Base-by-base conservation (phyloP, 2,113 vertebrate species). In the Platysteira castanea region DNA sequence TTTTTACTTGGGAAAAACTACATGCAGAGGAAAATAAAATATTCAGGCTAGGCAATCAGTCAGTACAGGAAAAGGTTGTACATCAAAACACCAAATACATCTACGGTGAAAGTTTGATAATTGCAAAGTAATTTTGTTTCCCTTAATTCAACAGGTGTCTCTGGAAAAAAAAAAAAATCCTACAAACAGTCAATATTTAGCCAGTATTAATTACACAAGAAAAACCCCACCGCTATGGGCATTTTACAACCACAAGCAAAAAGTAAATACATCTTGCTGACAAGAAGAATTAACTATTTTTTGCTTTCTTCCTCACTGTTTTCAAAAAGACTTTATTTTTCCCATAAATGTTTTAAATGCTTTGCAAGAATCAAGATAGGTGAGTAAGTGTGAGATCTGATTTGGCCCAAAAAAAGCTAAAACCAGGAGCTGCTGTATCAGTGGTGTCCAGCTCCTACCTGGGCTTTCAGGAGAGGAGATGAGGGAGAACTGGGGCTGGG, bases 371-470 rank as follows among this genome's bases (percentile, higher is more conserved):
- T 11, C 2, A 0, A 23, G 21, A 33, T 60, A 42, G 12, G n/a
- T 35, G 41, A 79, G 61, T 46, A 84, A n/a, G 17, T 1, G 1
- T 1, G 2, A 41, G 13, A 82, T 21, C 44, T 35, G 39, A 63
- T 47, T 59, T 73, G 23, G 59, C 33, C 33, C 35, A 15, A 71
- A 68, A 71, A 56, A 50, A 47, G 18, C 23, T 63, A 59, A 50
- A 92, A 71, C 1, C 1, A 10, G 50, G 47, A 79, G 24, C 15
- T 56, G 41, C 22, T 22, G 13, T 30, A 75, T 15, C 1, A 1
- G 35, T 1, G 1, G 26, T 28, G 30, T 11, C 33, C 27, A 56
- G 21, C 7, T 2, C 1, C 1, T 3, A 18, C 20, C 0, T 0
- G 7, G 13, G 11, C 13, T 79, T 56, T 50, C 0, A 1, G 41